Evolutionary conservation across 2,797 vertebrate genomes (phyloP).

Genomic region (Oryzias dopingdopingensis): DNA sequence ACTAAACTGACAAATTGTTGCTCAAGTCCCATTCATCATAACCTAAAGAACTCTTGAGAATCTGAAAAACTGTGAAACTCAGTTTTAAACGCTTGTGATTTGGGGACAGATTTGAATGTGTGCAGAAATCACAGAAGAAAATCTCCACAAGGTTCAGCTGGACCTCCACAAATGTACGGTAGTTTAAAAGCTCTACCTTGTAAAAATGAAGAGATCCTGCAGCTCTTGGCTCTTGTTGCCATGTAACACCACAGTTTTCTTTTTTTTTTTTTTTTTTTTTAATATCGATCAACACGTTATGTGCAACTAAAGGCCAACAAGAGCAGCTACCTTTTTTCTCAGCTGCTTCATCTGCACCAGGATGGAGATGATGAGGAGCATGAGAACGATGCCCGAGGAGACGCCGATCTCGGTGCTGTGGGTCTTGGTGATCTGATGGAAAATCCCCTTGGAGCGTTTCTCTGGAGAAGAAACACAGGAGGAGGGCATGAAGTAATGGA

Average conservation of each 20-base stretch:
- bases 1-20: too few species aligned
- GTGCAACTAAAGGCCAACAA: background rate
- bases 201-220: too few species aligned
- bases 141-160: too few species aligned
- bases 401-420: constrained; percentile 95
- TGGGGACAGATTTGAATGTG: too few species aligned
- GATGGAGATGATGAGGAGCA: constrained; percentile 95
- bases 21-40: too few species aligned
- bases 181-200: too few species aligned
- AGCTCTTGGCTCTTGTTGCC: background rate
- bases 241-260: constrained; percentile 17
- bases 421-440: constrained; percentile 95
- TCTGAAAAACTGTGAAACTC: too few species aligned
- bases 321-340: constrained; percentile 84
- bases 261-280: background rate
- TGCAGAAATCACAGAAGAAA: too few species aligned
- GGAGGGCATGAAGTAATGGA: background rate
- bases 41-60: too few species aligned
- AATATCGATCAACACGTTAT: constrained; percentile 14
- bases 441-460: constrained; percentile 85
- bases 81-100: too few species aligned
- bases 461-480: constrained; percentile 72
- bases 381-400: constrained; percentile 92
- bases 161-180: too few species aligned
- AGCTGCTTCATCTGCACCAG: constrained; percentile 98